phyloP scores from a whole-genome alignment of 37 sponge, comb jelly and placozoan species.

The Geodia barretti region DNA sequence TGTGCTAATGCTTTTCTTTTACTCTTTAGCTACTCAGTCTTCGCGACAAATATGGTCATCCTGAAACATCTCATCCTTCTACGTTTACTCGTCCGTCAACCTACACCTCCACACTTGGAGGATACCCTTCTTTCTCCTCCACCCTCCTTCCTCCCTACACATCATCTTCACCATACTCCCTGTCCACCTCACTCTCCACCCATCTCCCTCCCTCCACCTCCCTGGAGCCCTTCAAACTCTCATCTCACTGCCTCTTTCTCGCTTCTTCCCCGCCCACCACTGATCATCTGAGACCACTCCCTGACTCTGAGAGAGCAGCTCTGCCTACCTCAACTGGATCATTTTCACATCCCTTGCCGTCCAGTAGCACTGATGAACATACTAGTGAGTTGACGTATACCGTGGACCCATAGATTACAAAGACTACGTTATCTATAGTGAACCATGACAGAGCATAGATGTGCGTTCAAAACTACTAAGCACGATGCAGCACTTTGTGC shows the following conservation, averaged over 20 bases:
- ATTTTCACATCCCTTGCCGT: background rate
- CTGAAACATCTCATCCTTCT: background rate
- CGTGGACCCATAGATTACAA: too few species aligned
- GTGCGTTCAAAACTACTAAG: too few species aligned
- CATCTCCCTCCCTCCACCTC: background rate
- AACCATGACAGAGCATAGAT: background rate
- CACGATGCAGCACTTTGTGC: background rate
- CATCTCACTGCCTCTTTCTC: background rate
- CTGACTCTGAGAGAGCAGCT: background rate
- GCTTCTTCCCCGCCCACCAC: background rate
- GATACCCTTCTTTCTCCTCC: background rate
- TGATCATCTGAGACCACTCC: background rate
- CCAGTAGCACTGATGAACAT: background rate
- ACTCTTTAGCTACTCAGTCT: background rate
- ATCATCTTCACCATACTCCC: background rate
- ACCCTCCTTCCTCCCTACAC: conserved; percentile 9
- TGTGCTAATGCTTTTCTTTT: too few species aligned
- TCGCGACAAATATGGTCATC: background rate
- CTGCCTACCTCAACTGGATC: background rate
- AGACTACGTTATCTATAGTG: background rate
- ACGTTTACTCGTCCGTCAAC: background rate
- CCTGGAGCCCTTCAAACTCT: background rate
- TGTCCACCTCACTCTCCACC: background rate
- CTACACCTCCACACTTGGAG: background rate
- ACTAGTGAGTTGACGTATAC: background rate